Conservation (phyloP, 2,888 invertebrate species). For the Atrina japonica region DNA sequence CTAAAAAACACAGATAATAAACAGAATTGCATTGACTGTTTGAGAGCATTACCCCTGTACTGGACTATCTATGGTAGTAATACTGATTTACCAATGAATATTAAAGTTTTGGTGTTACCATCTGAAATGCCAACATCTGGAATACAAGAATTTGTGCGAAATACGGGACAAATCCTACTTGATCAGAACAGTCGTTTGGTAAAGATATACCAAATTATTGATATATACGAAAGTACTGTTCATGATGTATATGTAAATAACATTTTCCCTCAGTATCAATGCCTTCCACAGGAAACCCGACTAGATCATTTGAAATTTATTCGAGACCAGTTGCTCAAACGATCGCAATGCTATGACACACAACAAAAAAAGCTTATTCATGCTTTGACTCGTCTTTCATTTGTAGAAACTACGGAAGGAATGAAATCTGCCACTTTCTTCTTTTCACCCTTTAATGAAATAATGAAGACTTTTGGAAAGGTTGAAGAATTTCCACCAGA, state of each 20-base stretch:
- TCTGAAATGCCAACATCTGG: slow-evolving; percentile 40
- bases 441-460: not conserved
- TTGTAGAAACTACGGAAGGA: slow-evolving; percentile 10
- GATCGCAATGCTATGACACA: not conserved
- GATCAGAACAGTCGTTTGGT: slow-evolving; percentile 15
- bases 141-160: slow-evolving; percentile 39
- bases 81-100: slow-evolving; percentile 3
- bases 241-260: slow-evolving; percentile 26
- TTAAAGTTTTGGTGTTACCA: slow-evolving; percentile 38
- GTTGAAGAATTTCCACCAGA: slow-evolving; percentile 36
- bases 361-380: slow-evolving; percentile 15
- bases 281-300: slow-evolving; percentile 16
- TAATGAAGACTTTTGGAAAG: not conserved
- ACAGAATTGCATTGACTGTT: not conserved
- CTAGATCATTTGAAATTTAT: slow-evolving; percentile 18
- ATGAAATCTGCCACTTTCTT: slow-evolving; percentile 3
- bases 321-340: not conserved
- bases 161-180: slow-evolving; percentile 27
- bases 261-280: slow-evolving; percentile 11
- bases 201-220: slow-evolving; percentile 19
- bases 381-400: not conserved
- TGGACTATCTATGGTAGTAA: slow-evolving; percentile 12
- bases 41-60: slow-evolving; percentile 29
- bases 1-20: not conserved
- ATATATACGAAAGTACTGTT: slow-evolving; percentile 9